Conservation (phyloP, 2,113 vertebrate genomes). For the Xenus cinereus region DNA sequence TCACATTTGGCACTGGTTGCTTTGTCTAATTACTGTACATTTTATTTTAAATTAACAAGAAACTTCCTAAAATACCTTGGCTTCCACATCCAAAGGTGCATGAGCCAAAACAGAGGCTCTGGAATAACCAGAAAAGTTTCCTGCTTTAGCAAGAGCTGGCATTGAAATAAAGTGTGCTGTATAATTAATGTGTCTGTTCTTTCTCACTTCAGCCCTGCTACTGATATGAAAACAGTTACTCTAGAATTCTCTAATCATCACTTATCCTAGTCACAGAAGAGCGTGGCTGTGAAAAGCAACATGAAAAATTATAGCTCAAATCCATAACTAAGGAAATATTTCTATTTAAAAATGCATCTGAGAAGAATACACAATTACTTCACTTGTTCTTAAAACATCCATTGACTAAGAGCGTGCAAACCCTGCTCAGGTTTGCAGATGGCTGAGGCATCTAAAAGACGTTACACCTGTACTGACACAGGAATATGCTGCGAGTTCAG, state of each 20-base stretch:
- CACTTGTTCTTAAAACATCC: background rate
- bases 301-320: constrained; percentile 26
- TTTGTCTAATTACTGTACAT: background rate
- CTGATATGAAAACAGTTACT: constrained; percentile 33
- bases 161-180: background rate
- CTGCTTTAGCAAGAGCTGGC: background rate
- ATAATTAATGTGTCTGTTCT: constrained; percentile 18
- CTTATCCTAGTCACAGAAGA: constrained; percentile 9
- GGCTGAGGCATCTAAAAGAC: background rate
- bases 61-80: constrained; percentile 7
- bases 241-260: constrained; percentile 23
- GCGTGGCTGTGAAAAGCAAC: constrained; percentile 14
- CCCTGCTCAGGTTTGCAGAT: background rate
- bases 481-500: background rate
- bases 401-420: background rate
- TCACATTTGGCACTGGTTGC: background rate
- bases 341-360: background rate
- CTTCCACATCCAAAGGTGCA: background rate
- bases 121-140: background rate
- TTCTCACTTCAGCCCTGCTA: background rate
- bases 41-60: constrained; percentile 32
- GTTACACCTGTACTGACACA: background rate
- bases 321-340: constrained; percentile 6
- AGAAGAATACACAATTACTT: background rate
- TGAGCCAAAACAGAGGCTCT: constrained; percentile 1